Evolutionary conservation across 2,797 vertebrate species (phyloP), one percentile per base, ranked within the genome.

Genomic region (Oryzias dopingdopingensis): DNA sequence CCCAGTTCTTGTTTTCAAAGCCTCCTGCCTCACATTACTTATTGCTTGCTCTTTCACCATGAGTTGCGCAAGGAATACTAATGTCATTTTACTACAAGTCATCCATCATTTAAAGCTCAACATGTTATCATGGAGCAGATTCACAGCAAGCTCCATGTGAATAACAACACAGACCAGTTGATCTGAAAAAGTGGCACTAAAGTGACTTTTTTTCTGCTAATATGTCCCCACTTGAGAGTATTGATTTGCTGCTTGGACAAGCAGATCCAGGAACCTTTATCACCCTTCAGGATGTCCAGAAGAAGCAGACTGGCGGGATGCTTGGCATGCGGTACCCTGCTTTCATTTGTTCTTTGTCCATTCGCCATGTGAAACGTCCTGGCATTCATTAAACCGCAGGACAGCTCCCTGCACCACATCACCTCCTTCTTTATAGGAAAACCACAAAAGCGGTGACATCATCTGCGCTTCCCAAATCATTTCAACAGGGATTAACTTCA

Each of bases 401-500:
- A 73, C 74, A 50, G 79, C 70, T 74, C 82, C 80, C 71, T 59
- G 68, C 52, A 32, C 74, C 3, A 55, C 62, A 40, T n/a, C 46
- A 48, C 57, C 65, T 18, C 58, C 47, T 47, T n/a, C 3, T 12
- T 42, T 65, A 79, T 68, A 84, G 84, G 82, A 59, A 82, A 56
- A 54, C 26, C 62, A 80, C 63, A 64, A 56, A 59, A 60, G 56
- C 2, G 65, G 62, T 89, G 89, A 91, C 86, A 80, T 89, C 88
- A 90, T 77, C 68, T 5, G 26, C 56, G 17, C 51, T 51, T 51
- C 72, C 52, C 45, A 51, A 61, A 71, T 60, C 62, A 49, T 64
- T 67, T 73, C 49, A 56, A 40, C 23, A 16, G 47, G 52, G 43
- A 67, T 74, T 75, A 49, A 70, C 56, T 59, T 62, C 52, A 58